These are phyloP conservation scores for Acipenser oxyrinchus DNA, from an alignment of 2,797 vertebrate genomes.

Conservation along the genomic window DNA sequence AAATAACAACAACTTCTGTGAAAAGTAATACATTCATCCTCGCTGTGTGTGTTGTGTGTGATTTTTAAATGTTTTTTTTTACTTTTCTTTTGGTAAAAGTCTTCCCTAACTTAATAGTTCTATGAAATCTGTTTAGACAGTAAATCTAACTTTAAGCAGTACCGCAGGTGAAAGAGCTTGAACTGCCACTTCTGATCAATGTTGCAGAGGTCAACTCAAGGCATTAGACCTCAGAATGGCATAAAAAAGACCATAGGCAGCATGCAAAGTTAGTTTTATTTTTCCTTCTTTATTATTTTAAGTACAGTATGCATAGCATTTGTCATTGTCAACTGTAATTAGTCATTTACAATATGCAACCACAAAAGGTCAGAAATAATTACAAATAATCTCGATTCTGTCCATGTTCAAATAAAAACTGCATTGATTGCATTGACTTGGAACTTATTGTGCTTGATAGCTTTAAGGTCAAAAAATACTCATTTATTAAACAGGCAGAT, in stretches of 20 bases:
- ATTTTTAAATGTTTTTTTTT: too few relatives aligned
- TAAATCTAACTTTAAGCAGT: constrained; percentile 24
- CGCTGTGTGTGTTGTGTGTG: neutral
- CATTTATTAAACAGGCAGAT: too few relatives aligned
- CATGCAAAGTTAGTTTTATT: constrained; percentile 19
- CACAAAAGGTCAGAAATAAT: too few relatives aligned
- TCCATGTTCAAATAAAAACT: too few relatives aligned
- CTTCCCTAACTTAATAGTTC: too few relatives aligned
- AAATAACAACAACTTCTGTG: constrained; percentile 14
- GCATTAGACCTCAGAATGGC: too few relatives aligned
- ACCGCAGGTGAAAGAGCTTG: constrained; percentile 43
- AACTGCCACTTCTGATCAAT: constrained; percentile 56
- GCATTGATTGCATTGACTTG: too few relatives aligned
- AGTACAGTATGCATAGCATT: neutral
- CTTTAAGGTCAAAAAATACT: too few relatives aligned
- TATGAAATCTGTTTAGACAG: constrained; percentile 47
- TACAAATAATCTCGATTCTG: too few relatives aligned
- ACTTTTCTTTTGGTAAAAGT: too few relatives aligned
- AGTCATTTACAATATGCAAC: too few relatives aligned
- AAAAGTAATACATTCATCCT: neutral
- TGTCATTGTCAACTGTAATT: constrained; percentile 23
- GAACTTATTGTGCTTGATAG: too few relatives aligned
- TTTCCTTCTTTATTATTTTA: constrained; percentile 8
- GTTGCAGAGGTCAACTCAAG: neutral
- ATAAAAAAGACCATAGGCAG: constrained; percentile 31